Evolutionary conservation across 2,888 invertebrate species (phyloP).

Genomic region (Phlogophora meticulosa): DNA sequence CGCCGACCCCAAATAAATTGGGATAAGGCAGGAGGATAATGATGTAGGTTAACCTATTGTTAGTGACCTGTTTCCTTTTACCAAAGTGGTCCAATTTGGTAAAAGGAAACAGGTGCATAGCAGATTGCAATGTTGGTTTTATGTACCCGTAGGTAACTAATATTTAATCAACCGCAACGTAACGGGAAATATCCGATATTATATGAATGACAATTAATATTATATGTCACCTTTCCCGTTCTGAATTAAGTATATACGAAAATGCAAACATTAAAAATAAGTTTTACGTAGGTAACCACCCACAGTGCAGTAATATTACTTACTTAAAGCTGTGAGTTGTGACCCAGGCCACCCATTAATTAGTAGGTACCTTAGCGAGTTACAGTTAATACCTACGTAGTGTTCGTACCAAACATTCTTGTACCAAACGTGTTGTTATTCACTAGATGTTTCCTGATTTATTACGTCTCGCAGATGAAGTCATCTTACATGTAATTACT

Average conservation of each 20-base stretch:
- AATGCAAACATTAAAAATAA: too few relatives aligned
- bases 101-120: constrained; percentile 5
- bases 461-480: constrained; percentile 34
- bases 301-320: too few relatives aligned
- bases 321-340: too few relatives aligned
- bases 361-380: too few relatives aligned
- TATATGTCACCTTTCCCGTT: too few relatives aligned
- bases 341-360: too few relatives aligned
- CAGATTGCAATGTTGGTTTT: not conserved
- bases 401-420: constrained; percentile 13
- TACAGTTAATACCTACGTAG: not conserved
- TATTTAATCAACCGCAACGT: not conserved
- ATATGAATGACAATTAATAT: not conserved
- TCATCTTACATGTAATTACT: constrained; percentile 39
- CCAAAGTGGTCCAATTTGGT: not conserved
- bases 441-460: constrained; percentile 26
- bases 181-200: not conserved
- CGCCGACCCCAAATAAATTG: too few relatives aligned
- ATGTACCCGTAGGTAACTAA: not conserved
- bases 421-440: constrained; percentile 20
- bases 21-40: too few relatives aligned
- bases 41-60: too few relatives aligned
- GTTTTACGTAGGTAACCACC: too few relatives aligned
- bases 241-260: too few relatives aligned
- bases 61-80: too few relatives aligned